Evolutionary conservation across 2,113 vertebrate species (phyloP).

Genomic region (Phalacrocorax pelagicus): DNA sequence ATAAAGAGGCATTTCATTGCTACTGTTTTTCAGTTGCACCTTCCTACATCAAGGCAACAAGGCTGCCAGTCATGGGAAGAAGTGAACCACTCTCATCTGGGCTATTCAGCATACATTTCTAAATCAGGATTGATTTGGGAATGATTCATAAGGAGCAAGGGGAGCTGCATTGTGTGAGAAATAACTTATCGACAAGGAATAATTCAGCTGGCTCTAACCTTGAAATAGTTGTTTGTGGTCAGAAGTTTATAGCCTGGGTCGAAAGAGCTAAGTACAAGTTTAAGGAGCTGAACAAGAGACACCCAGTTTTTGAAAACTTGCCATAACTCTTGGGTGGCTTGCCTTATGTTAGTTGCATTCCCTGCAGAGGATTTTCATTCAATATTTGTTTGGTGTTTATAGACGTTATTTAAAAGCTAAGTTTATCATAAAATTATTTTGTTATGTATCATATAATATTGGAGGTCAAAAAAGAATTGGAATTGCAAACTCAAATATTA

Average conservation of each 20-base stretch:
- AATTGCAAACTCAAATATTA: conserved; percentile 41
- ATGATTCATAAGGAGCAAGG: not conserved
- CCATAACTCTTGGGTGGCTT: not conserved
- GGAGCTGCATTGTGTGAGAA: not conserved
- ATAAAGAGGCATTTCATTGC: not conserved
- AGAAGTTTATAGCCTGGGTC: not conserved
- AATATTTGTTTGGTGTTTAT: not conserved
- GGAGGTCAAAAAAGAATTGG: conserved; percentile 35
- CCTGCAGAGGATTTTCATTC: not conserved
- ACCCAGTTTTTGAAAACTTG: conserved; percentile 1
- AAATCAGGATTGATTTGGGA: not conserved
- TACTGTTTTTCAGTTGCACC: accelerated
- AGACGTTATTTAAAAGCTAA: not conserved
- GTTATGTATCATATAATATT: conserved; percentile 8
- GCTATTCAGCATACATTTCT: not conserved
- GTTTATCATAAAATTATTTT: conserved; percentile 1
- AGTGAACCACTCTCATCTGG: not conserved
- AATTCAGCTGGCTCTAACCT: conserved; percentile 8
- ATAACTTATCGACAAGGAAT: conserved; percentile 1
- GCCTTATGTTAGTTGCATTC: not conserved
- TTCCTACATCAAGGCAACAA: not conserved
- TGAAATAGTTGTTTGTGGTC: conserved; percentile 14
- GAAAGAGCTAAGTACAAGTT: not conserved
- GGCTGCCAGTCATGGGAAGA: not conserved
- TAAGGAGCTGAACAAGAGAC: conserved; percentile 8